Evolutionary conservation across 2,888 invertebrate species (phyloP), one percentile per base, ranked within the genome.

Genomic region (Acrobasis suavella): DNA sequence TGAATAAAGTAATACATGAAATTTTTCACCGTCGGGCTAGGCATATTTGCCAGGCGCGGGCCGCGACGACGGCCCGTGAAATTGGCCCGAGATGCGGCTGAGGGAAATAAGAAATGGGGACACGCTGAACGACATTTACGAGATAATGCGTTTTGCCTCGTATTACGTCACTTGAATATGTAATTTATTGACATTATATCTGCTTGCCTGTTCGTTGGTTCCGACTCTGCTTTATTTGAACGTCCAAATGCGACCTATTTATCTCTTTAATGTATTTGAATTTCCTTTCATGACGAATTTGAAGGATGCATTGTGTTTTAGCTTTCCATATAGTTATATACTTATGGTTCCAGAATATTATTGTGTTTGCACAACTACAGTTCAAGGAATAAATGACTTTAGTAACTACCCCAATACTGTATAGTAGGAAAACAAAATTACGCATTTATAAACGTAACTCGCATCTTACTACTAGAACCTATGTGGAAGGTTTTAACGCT

Each of bases 41-140:
- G 76, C 72, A 79, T 82, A 79, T 81, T 78, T 79, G 73, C 72
- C 71, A 72, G 71, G 69, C 73, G 72, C 78, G 80, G 82, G 78
- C 76, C 80, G 80, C 75, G 75, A 80, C 79, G 86, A 86, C 87
- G 82, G 79, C 77, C 88, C 90, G 90, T 88, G 87, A 91, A 91
- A 91, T 91, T 90, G 87, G 77, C 80, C 84, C 67, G 69, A 72
- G 81, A 82, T 54, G 61, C 52, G 55, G 55, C 55, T 46, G 37
- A 49, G 22, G 42, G 50, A 59, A 51, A 60, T 62, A 62, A 62
- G 61, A 55, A 61, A 62, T 42, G 61, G 15, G 61, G 54, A 54
- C 61, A 62, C 54, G 55, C 54, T 62, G 55, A 62, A 62, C 61
- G 55, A 62, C 61, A 55, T 62, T 55, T 62, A 62, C 61, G 55